Conservation (phyloP, 2,797 vertebrate genomes). For the Phataginus tetradactyla region DNA sequence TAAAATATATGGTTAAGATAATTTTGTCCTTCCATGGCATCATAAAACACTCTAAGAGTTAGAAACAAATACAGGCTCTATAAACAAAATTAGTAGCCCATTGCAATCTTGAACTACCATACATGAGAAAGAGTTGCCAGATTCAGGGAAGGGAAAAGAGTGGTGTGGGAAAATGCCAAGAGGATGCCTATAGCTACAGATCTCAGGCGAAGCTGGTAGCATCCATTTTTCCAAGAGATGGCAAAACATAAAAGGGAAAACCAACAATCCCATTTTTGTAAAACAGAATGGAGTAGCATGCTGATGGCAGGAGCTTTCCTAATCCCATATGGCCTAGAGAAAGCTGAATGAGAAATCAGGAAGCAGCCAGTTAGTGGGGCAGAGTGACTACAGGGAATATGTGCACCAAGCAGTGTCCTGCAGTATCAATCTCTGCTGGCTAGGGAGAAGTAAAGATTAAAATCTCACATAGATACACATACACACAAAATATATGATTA, state of each 20-base stretch:
- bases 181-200: not conserved
- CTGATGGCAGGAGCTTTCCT: not conserved
- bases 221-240: not conserved
- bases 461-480: not conserved
- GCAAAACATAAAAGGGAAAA: not conserved
- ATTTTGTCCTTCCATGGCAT: not conserved
- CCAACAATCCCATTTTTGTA: not conserved
- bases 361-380: not conserved
- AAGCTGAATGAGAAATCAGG: not conserved
- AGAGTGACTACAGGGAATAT: not conserved
- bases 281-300: not conserved
- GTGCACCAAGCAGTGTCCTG: not conserved
- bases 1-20: slow-evolving; percentile 5
- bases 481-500: not conserved
- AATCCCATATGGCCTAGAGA: not conserved
- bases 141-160: not conserved
- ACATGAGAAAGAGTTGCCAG: not conserved
- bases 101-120: not conserved
- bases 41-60: not conserved
- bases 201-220: not conserved
- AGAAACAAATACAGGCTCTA: not conserved
- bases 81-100: not conserved
- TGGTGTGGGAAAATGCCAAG: not conserved
- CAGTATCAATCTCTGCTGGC: not conserved
- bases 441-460: not conserved